Evolutionary conservation across 2,888 invertebrate species (phyloP).

Genomic region (Ophioninae sp.): DNA sequence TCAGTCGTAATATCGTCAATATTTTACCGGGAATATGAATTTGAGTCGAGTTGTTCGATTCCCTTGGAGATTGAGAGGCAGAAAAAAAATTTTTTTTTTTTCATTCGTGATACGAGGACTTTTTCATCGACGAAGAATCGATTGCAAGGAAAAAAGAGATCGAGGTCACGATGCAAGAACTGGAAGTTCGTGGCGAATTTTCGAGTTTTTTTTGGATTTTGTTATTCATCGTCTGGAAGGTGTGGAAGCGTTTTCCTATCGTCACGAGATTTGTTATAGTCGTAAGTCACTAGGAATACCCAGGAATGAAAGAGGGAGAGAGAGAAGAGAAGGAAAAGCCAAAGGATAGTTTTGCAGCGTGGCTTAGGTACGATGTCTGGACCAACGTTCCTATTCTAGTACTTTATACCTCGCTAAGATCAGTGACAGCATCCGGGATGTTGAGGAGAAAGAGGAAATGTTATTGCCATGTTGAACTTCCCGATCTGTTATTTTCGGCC

Average conservation of each 20-base stretch:
- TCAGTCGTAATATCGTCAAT: constrained; percentile 24
- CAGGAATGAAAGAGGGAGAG: constrained; percentile 8
- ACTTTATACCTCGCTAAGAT: constrained; percentile 55
- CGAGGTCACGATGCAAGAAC: constrained; percentile 28
- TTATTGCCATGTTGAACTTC: constrained; percentile 44
- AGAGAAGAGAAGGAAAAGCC: constrained; percentile 6
- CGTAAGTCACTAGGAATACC: constrained; percentile 56
- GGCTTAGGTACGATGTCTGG: constrained; percentile 43
- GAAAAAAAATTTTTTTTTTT: neutral
- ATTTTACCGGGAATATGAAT: constrained; percentile 33
- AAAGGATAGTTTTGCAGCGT: constrained; percentile 37
- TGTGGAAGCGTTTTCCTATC: constrained; percentile 49
- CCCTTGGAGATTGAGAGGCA: neutral
- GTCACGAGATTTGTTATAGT: constrained; percentile 61
- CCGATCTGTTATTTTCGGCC: constrained; percentile 15
- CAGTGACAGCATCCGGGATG: constrained; percentile 50
- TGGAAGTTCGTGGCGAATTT: constrained; percentile 27
- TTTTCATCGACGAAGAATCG: neutral
- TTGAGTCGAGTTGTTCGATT: constrained; percentile 8
- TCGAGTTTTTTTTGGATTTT: constrained; percentile 53
- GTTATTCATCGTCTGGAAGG: constrained; percentile 60
- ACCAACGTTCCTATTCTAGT: constrained; percentile 48
- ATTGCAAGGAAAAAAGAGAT: constrained; percentile 16
- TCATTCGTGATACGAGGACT: neutral
- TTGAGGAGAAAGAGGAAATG: constrained; percentile 40